Evolutionary conservation across 2,888 invertebrate species (phyloP), one percentile per base, ranked within the genome.

Genomic region (Oxyteleia sp.): DNA sequence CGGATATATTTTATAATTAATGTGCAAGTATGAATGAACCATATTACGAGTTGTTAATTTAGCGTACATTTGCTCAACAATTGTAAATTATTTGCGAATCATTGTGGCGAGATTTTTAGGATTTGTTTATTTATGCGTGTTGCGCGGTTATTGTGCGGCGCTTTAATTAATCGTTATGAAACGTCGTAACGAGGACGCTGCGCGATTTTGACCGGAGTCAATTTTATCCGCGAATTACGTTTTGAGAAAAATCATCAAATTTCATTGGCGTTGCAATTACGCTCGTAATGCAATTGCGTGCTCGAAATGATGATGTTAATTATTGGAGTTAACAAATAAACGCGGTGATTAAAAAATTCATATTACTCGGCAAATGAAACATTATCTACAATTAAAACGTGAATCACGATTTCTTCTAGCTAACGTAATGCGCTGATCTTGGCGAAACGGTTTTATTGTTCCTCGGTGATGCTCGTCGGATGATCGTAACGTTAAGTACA

Each of bases 1-100:
- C 51, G 53, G 38, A 59, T 68, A 68, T 68, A 76, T 76, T 76
- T 76, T 76, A 68, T 76, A 76, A 76, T 61, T 68, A 76, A 76
- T 41, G 68, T 53, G 41, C 23, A 45, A 74, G 35, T 53, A 61
- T 49, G 68, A 68, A 61, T 61, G 76, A 61, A 68, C 41, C 51
- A 47, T 66, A 66, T 49, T 66, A 66, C 20, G 64, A 57, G 47
- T 49, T 41, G 66, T 49, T 76, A 55, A 76, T 59, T 66, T 66
- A 63, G 55, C 68, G 53, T 35, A 11, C 57, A 32, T 59, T 66
- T 51, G 76, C 59, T 43, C 53, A 76, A 68, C 68, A 68, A 68
- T 76, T 76, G 47, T 68, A 53, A 68, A 68, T 76, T 53, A 68
- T 76, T 76, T 61, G 76, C 38, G 26, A 51, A 68, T 68, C 64